phyloP scores from a whole-genome alignment of 1,140 invertebrate species.

The Lordiphosa stackelbergi region DNA sequence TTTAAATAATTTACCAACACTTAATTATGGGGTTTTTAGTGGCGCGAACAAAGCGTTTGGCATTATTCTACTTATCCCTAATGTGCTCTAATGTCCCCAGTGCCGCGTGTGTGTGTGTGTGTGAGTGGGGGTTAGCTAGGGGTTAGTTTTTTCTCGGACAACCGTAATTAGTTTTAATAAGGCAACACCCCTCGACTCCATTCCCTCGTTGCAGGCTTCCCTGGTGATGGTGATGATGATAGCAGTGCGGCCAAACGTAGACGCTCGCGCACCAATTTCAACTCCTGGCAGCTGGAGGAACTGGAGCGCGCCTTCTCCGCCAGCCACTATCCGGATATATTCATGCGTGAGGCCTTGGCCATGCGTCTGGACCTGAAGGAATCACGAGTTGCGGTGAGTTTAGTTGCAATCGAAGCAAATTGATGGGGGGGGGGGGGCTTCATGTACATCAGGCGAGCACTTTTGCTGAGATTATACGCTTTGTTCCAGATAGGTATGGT shows the following conservation, averaged over 20 bases:
- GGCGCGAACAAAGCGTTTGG: constrained; percentile 57
- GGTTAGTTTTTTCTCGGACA: constrained; percentile 27
- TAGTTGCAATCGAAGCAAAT: constrained; percentile 38
- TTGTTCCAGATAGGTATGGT: constrained; percentile 92
- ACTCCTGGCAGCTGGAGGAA: constrained; percentile 99
- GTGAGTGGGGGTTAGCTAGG: constrained; percentile 1
- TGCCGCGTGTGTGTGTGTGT: constrained; percentile 7
- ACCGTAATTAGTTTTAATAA: constrained; percentile 66
- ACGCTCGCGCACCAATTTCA: constrained; percentile 98
- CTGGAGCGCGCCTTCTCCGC: constrained; percentile 97
- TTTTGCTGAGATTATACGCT: constrained; percentile 77
- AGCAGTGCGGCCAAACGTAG: constrained; percentile 83
- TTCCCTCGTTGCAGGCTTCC: constrained; percentile 58
- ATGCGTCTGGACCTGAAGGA: constrained; percentile 97
- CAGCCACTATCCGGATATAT: constrained; percentile 98
- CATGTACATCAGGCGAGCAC: constrained; percentile 11
- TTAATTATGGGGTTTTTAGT: constrained; percentile 62
- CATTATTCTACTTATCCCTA: constrained; percentile 9
- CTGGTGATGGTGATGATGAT: constrained; percentile 76
- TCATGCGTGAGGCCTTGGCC: constrained; percentile 97
- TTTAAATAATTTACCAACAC: constrained; percentile 71
- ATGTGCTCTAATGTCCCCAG: background rate
- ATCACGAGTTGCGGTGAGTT: constrained; percentile 97
- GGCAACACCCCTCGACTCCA: constrained; percentile 9
- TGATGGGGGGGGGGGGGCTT: too few species aligned